These are phyloP conservation scores for Copidosoma floridanum DNA, from an alignment of 1,140 invertebrate genomes.

Conservation along the genomic window DNA sequence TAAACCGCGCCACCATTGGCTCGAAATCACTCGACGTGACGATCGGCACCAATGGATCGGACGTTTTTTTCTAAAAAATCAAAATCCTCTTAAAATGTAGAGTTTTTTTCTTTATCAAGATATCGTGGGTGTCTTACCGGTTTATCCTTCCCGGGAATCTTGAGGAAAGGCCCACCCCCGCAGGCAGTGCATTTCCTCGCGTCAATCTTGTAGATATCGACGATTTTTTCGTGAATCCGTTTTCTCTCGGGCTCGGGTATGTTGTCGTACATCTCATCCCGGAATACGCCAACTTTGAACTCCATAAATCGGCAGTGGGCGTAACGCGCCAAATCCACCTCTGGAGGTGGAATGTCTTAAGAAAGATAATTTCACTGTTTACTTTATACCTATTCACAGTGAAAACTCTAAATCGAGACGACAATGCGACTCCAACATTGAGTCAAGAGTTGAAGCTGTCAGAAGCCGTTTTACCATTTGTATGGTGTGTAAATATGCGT, in stretches of 20 bases:
- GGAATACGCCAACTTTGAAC: slow-evolving; percentile 54
- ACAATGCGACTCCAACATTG: too few species aligned
- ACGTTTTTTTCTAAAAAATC: not conserved
- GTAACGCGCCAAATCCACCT: slow-evolving; percentile 47
- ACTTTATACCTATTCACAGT: too few species aligned
- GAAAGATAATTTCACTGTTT: too few species aligned
- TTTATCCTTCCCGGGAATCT: slow-evolving; percentile 31
- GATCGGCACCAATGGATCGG: not conserved
- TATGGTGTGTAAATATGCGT: too few species aligned
- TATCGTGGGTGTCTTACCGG: not conserved
- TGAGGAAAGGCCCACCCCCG: slow-evolving; percentile 53
- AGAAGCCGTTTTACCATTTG: too few species aligned
- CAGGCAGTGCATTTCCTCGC: slow-evolving; percentile 56
- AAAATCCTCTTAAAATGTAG: too few species aligned
- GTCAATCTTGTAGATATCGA: slow-evolving; percentile 51
- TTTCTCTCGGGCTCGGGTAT: slow-evolving; percentile 52
- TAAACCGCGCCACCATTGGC: too few species aligned
- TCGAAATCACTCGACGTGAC: not conserved
- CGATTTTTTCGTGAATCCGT: slow-evolving; percentile 52
- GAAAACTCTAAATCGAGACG: too few species aligned
- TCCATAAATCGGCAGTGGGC: slow-evolving; percentile 59
- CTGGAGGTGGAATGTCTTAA: not conserved
- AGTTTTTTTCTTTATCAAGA: too few species aligned
- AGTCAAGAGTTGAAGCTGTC: too few species aligned
- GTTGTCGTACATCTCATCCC: slow-evolving; percentile 53